phyloP scores from a whole-genome alignment of 2,888 invertebrate species.

The Dorcus hopei region DNA sequence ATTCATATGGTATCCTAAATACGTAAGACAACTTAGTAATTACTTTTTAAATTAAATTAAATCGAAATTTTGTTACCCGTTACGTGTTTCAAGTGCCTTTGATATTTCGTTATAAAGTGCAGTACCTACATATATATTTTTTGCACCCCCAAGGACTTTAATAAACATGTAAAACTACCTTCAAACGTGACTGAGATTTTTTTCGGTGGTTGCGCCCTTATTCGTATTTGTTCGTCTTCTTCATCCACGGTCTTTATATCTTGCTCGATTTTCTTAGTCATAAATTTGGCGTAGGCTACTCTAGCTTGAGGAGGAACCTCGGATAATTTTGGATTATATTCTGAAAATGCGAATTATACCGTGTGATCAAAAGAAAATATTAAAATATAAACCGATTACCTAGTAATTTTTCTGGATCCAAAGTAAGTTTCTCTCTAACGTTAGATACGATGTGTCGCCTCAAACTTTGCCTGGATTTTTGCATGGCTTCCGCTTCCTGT shows the following conservation, averaged over 20 bases:
- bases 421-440: slow-evolving; percentile 57
- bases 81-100: too few relatives aligned
- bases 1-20: too few relatives aligned
- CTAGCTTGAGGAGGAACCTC: slow-evolving; percentile 74
- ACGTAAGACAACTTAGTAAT: too few relatives aligned
- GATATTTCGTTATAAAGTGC: neutral
- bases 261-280: slow-evolving; percentile 68
- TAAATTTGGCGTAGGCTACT: slow-evolving; percentile 85
- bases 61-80: too few relatives aligned
- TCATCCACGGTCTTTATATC: slow-evolving; percentile 48
- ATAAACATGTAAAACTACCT: neutral
- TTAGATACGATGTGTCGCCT: slow-evolving; percentile 69
- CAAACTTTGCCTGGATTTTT: slow-evolving; percentile 68
- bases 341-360: slow-evolving; percentile 42
- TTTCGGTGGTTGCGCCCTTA: neutral
- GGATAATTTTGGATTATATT: slow-evolving; percentile 77
- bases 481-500: slow-evolving; percentile 61
- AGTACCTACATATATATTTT: neutral
- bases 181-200: neutral
- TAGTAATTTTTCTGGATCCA: slow-evolving; percentile 71
- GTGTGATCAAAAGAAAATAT: too few relatives aligned
- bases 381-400: slow-evolving; percentile 47
- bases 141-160: neutral
- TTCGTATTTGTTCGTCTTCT: slow-evolving; percentile 9
- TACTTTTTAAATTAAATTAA: too few relatives aligned